Conservation (phyloP, 2,888 invertebrate genomes). For the Chorisops tibialis region DNA sequence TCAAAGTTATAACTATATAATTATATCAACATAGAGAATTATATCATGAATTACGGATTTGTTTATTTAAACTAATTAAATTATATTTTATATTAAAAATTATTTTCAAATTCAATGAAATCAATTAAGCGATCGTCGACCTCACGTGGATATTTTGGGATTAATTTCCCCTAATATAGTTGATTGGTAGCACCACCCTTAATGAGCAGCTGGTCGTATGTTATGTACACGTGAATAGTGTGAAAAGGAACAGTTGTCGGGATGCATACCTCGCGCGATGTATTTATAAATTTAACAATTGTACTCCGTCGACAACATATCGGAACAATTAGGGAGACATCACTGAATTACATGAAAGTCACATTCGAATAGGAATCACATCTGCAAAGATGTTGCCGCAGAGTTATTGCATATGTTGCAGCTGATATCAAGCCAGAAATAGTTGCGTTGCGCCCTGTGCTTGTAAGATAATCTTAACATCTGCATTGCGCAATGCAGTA, state of each 20-base stretch:
- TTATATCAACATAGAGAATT: too few relatives aligned
- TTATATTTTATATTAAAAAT: too few relatives aligned
- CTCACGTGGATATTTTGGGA: neutral
- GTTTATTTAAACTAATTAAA: too few relatives aligned
- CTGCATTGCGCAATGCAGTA: neutral
- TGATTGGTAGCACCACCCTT: neutral
- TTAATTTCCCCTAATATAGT: neutral
- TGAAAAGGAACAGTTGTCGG: too few relatives aligned
- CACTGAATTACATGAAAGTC: neutral
- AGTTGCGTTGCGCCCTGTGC: too few relatives aligned
- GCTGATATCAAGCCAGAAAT: slow-evolving; percentile 16
- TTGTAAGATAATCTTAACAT: neutral
- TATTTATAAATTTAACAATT: too few relatives aligned
- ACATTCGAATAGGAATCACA: neutral
- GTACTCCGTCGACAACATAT: slow-evolving; percentile 5
- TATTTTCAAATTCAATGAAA: too few relatives aligned
- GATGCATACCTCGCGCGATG: too few relatives aligned
- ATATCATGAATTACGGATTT: too few relatives aligned
- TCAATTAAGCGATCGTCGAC: neutral
- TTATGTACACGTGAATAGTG: too few relatives aligned
- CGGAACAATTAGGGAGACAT: slow-evolving; percentile 22
- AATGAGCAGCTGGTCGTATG: too few relatives aligned
- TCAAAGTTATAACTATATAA: too few relatives aligned
- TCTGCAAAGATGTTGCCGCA: slow-evolving; percentile 14
- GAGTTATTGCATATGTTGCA: neutral